These are phyloP conservation scores for Colletes gigas DNA, from an alignment of 1,140 invertebrate species.

Conservation along the genomic window DNA sequence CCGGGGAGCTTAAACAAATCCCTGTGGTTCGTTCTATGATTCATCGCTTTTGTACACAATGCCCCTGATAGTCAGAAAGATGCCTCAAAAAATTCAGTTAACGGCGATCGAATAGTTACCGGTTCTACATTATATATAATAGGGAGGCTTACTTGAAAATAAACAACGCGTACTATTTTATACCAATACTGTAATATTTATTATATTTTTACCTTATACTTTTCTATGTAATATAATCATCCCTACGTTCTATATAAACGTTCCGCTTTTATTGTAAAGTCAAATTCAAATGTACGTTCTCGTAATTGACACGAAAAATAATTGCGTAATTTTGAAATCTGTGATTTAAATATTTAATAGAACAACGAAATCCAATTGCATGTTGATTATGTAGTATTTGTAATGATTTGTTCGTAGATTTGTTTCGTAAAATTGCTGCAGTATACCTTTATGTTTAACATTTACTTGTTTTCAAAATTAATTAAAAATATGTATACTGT, in stretches of 20 bases:
- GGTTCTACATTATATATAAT: conserved; percentile 7
- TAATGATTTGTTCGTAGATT: neutral
- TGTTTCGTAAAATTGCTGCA: neutral
- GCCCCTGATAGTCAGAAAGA: neutral
- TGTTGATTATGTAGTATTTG: neutral
- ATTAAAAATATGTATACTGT: no score
- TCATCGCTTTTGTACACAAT: neutral
- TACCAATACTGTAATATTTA: neutral
- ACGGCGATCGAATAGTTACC: neutral
- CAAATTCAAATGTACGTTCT: neutral
- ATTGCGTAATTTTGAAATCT: neutral
- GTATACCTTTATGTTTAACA: no score
- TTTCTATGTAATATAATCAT: neutral
- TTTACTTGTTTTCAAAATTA: no score
- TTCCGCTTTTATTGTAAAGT: neutral
- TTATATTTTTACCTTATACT: conserved; percentile 16
- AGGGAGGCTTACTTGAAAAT: conserved; percentile 6
- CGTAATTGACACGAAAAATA: no score
- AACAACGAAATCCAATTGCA: neutral
- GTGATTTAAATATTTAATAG: neutral
- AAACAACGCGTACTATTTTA: conserved; percentile 7
- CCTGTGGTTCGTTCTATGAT: neutral
- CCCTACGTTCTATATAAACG: neutral
- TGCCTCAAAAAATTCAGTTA: neutral
- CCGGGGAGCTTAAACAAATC: neutral